Conservation (phyloP, 1,140 invertebrate genomes). For the Anthonomus grandis region DNA sequence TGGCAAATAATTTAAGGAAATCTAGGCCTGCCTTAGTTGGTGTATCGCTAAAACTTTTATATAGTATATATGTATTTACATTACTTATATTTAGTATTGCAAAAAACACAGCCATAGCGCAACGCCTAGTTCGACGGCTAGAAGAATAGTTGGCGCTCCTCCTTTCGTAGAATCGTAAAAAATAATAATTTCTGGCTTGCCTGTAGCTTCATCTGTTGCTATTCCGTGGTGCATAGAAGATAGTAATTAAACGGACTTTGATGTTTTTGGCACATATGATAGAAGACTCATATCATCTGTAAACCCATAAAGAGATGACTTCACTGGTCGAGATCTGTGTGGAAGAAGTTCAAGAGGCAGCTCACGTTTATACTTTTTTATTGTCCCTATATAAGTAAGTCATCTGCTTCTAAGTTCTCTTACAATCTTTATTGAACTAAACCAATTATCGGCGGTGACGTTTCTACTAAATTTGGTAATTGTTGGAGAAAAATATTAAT, state of each 20-base stretch:
- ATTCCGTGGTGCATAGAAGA: conserved; percentile 14
- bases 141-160: conserved; percentile 2
- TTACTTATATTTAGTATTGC: no score
- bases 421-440: conserved; percentile 43
- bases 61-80: no score
- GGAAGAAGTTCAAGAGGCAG: conserved; percentile 7
- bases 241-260: conserved; percentile 13
- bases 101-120: no score
- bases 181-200: conserved; percentile 27
- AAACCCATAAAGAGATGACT: conserved; percentile 36
- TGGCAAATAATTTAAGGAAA: no score
- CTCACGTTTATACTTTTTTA: conserved; percentile 36
- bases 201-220: conserved; percentile 13
- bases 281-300: conserved; percentile 28
- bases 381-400: conserved; percentile 35
- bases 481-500: no score
- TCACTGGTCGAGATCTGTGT: conserved; percentile 25
- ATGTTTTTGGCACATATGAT: conserved; percentile 34
- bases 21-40: no score
- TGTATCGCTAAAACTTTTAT: no score
- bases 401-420: conserved; percentile 31
- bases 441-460: conserved; percentile 49
- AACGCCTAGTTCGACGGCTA: conserved; percentile 13
- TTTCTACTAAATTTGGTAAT: conserved; percentile 40
- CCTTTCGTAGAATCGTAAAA: conserved; percentile 51